These are phyloP conservation scores for Entosphenus tridentatus DNA, from an alignment of 2,113 vertebrate species.

Conservation along the genomic window DNA sequence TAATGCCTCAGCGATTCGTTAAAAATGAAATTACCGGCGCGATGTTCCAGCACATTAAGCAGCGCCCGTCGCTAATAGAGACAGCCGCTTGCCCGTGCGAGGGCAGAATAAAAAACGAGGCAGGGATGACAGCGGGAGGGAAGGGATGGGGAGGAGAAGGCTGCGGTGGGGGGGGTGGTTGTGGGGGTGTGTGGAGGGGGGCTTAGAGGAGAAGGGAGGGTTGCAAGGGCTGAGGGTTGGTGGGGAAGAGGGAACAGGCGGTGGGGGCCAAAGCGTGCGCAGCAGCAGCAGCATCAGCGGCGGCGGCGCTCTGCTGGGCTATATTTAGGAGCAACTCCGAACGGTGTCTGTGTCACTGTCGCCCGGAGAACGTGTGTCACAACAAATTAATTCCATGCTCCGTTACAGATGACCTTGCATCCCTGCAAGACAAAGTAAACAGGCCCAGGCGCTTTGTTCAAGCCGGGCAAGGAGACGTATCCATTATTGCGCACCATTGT, in stretches of 20 bases:
- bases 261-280: background rate
- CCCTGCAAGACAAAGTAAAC: background rate
- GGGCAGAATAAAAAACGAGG: constrained; percentile 3
- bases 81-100: constrained; percentile 3
- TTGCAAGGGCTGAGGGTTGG: no score
- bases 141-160: no score
- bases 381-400: constrained; percentile 3
- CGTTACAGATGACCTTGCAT: constrained; percentile 4
- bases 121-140: background rate
- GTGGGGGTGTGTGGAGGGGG: no score
- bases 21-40: constrained; percentile 6
- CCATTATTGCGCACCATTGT: no score
- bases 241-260: no score
- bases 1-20: constrained; percentile 6
- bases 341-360: background rate
- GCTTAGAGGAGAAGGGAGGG: no score
- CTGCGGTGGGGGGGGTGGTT: no score
- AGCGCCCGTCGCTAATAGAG: constrained; percentile 6
- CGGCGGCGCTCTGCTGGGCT: background rate
- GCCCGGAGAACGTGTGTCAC: constrained; percentile 2
- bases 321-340: constrained; percentile 1
- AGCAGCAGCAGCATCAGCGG: constrained; percentile 1
- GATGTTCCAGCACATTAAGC: constrained; percentile 7
- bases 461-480: no score
- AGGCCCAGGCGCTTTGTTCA: background rate